Conservation (phyloP, 2,888 invertebrate genomes). For the Deladenus siricidicola region DNA sequence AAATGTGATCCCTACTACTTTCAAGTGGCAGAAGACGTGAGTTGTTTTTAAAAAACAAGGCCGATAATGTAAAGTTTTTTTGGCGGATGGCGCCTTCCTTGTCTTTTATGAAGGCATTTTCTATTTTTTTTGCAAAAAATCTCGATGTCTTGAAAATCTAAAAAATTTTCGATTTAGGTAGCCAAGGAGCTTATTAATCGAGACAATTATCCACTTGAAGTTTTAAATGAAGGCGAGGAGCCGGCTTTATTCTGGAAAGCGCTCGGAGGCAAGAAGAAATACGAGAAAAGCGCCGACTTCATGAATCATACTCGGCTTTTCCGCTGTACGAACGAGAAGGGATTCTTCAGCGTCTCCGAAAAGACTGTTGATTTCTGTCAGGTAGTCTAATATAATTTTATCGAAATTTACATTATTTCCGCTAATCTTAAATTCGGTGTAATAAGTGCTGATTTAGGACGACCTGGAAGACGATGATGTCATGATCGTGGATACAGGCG, state of each 20-base stretch:
- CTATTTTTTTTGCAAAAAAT: neutral
- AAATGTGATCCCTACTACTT: slow-evolving; percentile 28
- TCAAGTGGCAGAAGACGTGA: slow-evolving; percentile 16
- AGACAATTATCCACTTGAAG: slow-evolving; percentile 37
- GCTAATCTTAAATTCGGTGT: too few species aligned
- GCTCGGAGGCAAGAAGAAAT: slow-evolving; percentile 47
- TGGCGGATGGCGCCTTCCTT: too few species aligned
- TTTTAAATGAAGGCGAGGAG: slow-evolving; percentile 45
- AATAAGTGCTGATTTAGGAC: slow-evolving; percentile 62
- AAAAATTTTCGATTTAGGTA: slow-evolving; percentile 39
- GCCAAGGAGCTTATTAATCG: slow-evolving; percentile 43
- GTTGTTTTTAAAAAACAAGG: slow-evolving; percentile 5
- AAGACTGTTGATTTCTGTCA: slow-evolving; percentile 97
- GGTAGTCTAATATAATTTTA: too few species aligned
- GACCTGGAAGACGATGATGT: slow-evolving; percentile 98
- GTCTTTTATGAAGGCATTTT: too few species aligned
- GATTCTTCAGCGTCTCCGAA: slow-evolving; percentile 96
- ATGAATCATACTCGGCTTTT: slow-evolving; percentile 88
- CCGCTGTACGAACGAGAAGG: slow-evolving; percentile 97
- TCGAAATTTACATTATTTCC: too few species aligned
- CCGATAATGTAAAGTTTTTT: too few species aligned
- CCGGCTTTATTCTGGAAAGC: slow-evolving; percentile 45
- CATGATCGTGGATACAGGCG: slow-evolving; percentile 96
- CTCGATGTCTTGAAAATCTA: neutral
- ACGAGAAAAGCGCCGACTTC: slow-evolving; percentile 67